These are phyloP conservation scores for Chaenodraco wilsoni DNA, from an alignment of 2,797 vertebrate species.

Conservation along the genomic window DNA sequence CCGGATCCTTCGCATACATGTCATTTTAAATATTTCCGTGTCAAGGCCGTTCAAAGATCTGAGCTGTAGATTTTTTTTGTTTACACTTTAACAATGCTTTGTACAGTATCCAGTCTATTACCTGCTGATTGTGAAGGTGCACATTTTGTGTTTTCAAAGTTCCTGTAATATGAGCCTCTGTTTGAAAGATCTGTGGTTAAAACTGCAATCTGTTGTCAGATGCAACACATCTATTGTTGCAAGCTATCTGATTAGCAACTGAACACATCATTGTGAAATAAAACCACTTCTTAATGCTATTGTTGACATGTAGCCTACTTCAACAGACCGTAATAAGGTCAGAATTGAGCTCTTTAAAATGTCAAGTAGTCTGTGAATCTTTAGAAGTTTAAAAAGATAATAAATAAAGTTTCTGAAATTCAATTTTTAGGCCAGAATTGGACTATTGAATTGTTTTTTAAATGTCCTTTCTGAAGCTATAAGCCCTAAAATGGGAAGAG, in stretches of 20 bases:
- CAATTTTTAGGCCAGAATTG: neutral
- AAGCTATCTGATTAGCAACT: neutral
- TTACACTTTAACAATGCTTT: neutral
- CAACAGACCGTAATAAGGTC: too few relatives aligned
- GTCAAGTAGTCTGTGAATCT: too few relatives aligned
- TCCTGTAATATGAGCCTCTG: neutral
- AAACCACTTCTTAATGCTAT: neutral
- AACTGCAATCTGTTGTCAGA: neutral
- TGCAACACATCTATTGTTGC: neutral
- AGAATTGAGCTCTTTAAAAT: too few relatives aligned
- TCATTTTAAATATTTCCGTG: constrained; percentile 13
- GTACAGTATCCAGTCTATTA: neutral
- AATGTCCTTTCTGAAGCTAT: too few relatives aligned
- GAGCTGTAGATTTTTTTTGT: neutral
- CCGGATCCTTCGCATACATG: neutral
- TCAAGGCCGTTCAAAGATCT: neutral
- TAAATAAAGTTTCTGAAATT: too few relatives aligned
- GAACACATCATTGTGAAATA: neutral
- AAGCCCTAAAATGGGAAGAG: neutral
- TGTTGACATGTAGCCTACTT: neutral
- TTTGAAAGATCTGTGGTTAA: neutral
- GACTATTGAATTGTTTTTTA: neutral
- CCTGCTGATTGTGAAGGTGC: neutral
- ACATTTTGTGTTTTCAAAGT: constrained; percentile 8
- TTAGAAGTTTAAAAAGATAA: too few relatives aligned